Conservation (phyloP, 2,797 vertebrate genomes). For the Danio aesculapii region DNA sequence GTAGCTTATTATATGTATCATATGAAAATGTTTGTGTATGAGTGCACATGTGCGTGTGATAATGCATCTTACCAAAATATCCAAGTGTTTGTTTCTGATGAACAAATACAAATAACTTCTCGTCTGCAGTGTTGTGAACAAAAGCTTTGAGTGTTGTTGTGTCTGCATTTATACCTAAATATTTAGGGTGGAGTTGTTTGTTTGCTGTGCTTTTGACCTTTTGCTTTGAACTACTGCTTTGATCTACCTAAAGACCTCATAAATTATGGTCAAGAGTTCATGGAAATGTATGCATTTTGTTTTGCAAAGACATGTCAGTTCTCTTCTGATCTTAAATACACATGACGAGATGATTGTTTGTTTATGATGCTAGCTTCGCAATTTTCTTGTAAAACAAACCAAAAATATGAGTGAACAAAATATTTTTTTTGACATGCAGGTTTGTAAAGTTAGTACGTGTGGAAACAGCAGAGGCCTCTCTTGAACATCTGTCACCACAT, state of each 20-base stretch:
- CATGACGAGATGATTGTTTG: not conserved
- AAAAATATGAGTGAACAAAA: not conserved
- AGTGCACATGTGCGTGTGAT: not conserved
- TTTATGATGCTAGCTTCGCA: not conserved
- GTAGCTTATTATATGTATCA: too few species aligned
- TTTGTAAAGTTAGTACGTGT: too few species aligned
- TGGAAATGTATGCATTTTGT: not conserved
- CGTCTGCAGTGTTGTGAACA: not conserved
- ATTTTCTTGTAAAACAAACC: not conserved
- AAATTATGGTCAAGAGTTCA: not conserved
- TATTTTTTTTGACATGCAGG: too few species aligned
- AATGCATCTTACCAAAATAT: constrained; percentile 9
- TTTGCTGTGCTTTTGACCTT: constrained; percentile 9
- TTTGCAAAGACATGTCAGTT: not conserved
- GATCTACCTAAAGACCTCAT: not conserved
- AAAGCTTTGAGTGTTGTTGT: not conserved
- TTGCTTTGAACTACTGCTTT: constrained; percentile 9
- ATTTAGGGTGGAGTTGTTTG: constrained; percentile 1
- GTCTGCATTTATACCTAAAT: constrained; percentile 25
- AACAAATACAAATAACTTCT: not conserved
- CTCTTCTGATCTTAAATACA: not conserved
- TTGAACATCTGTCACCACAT: too few species aligned
- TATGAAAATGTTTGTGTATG: not conserved
- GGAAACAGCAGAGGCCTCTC: too few species aligned
- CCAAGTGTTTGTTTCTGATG: not conserved